Evolutionary conservation across 2,113 vertebrate species (phyloP), one percentile per base, ranked within the genome.

Genomic region (Vidua chalybeata): DNA sequence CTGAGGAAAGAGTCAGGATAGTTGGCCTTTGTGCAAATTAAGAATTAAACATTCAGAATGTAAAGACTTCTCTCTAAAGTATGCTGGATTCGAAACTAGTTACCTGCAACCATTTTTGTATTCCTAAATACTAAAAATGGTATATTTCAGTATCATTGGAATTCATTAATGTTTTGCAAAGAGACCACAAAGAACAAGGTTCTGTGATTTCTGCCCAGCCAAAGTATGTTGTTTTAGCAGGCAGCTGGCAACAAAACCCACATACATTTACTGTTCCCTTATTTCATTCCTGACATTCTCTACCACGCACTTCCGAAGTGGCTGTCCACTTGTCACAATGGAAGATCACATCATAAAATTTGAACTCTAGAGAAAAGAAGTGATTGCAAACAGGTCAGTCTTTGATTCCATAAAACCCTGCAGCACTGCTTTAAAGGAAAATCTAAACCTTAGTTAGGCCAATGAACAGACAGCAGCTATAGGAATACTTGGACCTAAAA

Each of bases 261-360:
- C 4, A 15, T 9, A 63, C 2, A 0, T n/a, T 67, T 18, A 33
- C 24, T 4, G 1, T 46, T 27, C 12, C 7, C 3, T 84, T 43
- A 56, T 30, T 85, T 82, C 10, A 37, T 39, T 82, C 22, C 52
- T 85, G 16, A n/a, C 8, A 7, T 30, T 46, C 39, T 79, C 49
- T 62, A 83, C 20, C 11, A 20, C 2, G 5, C 22, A 41, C 6
- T 79, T 18, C 10, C 2, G 0, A 13, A 0, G 2, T 16, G 31
- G 16, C 37, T 48, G 55, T 18, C 15, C 17, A 28, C 39, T 67
- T 64, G 35, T 9, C 48, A 30, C 18, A 39, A n/a, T 30, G 35
- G 43, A 83, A 82, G 45, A 72, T 17, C 8, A 41, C 16, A 43
- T 13, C 0, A 1, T 37, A 45, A 61, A 52, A 37, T 67, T 10